Evolutionary conservation across 30 jellyfish, hydroid and myxozoan genomes (phyloP).

Genomic region (Cassiopea andromeda): DNA sequence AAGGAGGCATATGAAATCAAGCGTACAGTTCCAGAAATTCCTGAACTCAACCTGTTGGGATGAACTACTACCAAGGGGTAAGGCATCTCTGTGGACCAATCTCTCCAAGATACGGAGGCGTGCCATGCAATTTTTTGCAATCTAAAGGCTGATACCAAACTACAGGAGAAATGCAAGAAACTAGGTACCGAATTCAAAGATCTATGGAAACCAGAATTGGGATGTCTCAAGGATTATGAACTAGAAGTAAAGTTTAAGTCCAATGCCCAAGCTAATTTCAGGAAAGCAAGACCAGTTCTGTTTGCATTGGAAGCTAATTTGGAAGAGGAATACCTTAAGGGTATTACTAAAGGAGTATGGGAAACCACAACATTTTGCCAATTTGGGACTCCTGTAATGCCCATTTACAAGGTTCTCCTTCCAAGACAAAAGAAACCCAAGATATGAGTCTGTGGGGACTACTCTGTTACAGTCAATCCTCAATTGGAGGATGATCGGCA

Average conservation of each 20-base stretch:
- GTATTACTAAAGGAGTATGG: slow-evolving; percentile 17
- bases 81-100: slow-evolving; percentile 22
- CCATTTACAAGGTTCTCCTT: slow-evolving; percentile 1
- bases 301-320: slow-evolving; percentile 13
- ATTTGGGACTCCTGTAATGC: slow-evolving; percentile 15
- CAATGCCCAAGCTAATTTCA: slow-evolving; percentile 20
- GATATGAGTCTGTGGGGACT: not conserved
- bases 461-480: not conserved
- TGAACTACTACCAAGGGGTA: slow-evolving; percentile 12
- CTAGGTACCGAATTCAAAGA: not conserved
- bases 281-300: slow-evolving; percentile 17
- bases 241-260: slow-evolving; percentile 16
- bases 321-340: slow-evolving; percentile 14
- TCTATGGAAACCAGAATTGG: slow-evolving; percentile 18
- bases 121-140: slow-evolving; percentile 12
- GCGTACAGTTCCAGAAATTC: slow-evolving; percentile 25
- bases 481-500: not conserved
- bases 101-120: not conserved
- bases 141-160: slow-evolving; percentile 20
- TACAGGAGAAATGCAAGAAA: slow-evolving; percentile 23
- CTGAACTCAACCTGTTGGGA: slow-evolving; percentile 33
- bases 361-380: slow-evolving; percentile 7
- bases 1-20: slow-evolving; percentile 27
- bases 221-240: slow-evolving; percentile 13
- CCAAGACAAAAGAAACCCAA: slow-evolving; percentile 12